Conservation (phyloP, 2,888 invertebrate species). For the Patella ulyssiponensis region DNA sequence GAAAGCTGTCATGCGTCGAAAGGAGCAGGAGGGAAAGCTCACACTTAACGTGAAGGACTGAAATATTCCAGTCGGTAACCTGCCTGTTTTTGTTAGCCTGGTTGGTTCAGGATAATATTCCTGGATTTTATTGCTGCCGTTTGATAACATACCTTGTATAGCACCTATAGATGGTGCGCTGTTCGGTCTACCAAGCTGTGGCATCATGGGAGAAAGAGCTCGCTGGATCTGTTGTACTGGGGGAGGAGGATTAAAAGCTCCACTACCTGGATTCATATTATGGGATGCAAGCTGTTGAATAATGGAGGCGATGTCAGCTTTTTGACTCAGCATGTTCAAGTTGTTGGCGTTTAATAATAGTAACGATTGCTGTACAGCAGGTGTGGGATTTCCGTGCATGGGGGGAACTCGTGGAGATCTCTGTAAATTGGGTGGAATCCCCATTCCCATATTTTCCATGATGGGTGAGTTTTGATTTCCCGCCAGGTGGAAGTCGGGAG, state of each 20-base stretch:
- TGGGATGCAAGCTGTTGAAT: constrained; percentile 48
- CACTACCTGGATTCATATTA: constrained; percentile 14
- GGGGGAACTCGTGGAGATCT: neutral
- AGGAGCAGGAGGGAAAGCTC: no score
- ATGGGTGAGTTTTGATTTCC: constrained; percentile 23
- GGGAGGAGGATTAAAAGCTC: constrained; percentile 37
- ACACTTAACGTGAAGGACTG: no score
- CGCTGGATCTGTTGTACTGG: constrained; percentile 39
- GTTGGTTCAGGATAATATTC: neutral
- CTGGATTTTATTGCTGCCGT: neutral
- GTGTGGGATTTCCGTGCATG: neutral
- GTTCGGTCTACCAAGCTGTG: constrained; percentile 56
- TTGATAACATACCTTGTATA: constrained; percentile 58
- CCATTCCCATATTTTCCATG: constrained; percentile 23
- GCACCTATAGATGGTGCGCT: constrained; percentile 66
- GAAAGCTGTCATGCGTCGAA: no score
- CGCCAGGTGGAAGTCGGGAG: constrained; percentile 79
- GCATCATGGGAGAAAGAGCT: constrained; percentile 57
- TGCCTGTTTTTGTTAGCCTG: no score
- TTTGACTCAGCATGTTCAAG: constrained; percentile 6
- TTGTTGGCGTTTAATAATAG: neutral
- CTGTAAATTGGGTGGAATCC: neutral
- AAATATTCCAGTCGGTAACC: no score
- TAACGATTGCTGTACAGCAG: constrained; percentile 4
- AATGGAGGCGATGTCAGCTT: constrained; percentile 26